Conservation (phyloP, 2,888 invertebrate genomes). For the Pinctada fucata region DNA sequence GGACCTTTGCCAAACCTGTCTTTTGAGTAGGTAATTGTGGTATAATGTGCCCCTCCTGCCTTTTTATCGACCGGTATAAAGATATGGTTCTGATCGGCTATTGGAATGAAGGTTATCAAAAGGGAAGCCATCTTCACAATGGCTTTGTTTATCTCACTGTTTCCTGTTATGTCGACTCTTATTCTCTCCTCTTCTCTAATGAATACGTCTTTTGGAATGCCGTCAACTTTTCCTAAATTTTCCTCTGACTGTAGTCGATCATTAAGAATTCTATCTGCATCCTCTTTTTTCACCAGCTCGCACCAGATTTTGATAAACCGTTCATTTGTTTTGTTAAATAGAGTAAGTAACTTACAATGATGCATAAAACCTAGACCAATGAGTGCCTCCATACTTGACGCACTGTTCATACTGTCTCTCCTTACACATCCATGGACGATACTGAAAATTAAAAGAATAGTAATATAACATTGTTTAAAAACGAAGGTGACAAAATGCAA, state of each 20-base stretch:
- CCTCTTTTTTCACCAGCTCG: constrained; percentile 16
- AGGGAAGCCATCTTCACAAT: neutral
- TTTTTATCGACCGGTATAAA: constrained; percentile 5
- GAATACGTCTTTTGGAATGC: constrained; percentile 16
- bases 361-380: constrained; percentile 16
- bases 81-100: constrained; percentile 11
- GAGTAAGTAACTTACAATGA: constrained; percentile 19
- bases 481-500: no score
- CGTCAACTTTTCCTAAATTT: neutral
- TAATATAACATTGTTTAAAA: no score
- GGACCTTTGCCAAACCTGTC: neutral
- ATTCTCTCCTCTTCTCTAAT: constrained; percentile 10
- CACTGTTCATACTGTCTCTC: constrained; percentile 1
- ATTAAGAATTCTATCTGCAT: neutral
- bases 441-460: no score
- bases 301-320: constrained; percentile 15
- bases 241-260: constrained; percentile 2
- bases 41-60: neutral
- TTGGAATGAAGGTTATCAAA: constrained; percentile 13
- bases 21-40: neutral
- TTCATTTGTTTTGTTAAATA: constrained; percentile 8
- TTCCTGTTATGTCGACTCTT: constrained; percentile 10
- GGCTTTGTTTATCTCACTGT: neutral
- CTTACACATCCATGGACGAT: no score
- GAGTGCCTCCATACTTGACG: constrained; percentile 10